Percentiles rank a stretch among this genome's conserved stretches.
Conservation (phyloP, 2,113 vertebrate species). For the Pollimyrus isidori region DNA sequence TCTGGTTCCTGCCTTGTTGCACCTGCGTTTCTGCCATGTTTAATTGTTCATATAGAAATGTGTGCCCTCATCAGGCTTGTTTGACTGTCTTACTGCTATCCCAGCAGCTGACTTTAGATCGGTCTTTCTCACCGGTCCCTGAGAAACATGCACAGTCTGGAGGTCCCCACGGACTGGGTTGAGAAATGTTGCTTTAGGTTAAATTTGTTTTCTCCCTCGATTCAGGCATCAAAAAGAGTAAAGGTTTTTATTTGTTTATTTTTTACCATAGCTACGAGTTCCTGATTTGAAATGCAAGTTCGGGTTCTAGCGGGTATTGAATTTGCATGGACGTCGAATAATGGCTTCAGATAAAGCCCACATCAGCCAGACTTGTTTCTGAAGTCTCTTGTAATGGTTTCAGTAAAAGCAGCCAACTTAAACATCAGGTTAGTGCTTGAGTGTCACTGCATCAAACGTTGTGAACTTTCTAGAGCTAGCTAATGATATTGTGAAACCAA, state of each 20-base stretch:
- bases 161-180: background rate
- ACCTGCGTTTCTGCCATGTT: background rate
- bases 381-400: conserved; percentile 21
- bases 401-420: conserved; percentile 45
- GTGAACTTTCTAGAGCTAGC: background rate
- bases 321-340: background rate
- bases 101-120: background rate
- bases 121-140: background rate
- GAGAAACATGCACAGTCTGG: background rate
- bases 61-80: background rate
- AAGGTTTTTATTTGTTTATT: background rate
- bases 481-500: background rate
- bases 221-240: background rate
- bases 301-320: background rate
- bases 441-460: background rate
- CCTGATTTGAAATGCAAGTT: background rate
- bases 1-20: background rate
- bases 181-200: background rate
- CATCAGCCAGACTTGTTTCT: background rate
- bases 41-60: background rate
- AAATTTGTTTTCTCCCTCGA: background rate
- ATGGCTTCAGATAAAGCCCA: background rate
- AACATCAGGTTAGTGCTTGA: conserved; percentile 24
- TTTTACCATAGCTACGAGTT: background rate
- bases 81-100: background rate